Evolutionary conservation across 2,113 vertebrate species (phyloP), one percentile per base, ranked within the genome.

Genomic region (Eulacestoma nigropectus): DNA sequence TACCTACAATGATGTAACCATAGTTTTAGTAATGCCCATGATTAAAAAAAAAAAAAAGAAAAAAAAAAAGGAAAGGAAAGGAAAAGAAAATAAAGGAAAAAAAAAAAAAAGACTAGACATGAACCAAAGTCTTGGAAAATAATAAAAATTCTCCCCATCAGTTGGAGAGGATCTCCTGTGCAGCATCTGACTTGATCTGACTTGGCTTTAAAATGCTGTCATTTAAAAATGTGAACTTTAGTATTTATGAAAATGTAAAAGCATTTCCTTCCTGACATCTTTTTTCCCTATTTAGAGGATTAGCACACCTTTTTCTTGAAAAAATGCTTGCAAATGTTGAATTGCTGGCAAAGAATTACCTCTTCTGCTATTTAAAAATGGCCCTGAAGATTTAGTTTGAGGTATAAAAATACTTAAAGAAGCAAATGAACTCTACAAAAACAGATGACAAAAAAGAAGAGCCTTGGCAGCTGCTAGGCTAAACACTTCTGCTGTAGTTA

Each of bases 51-150:
- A n/a, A 49, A 60, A 13, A 37, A 56, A 19, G n/a, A n/a, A 32
- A 22, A 41, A 32, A 39, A 30, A 42, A 15, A 9, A 10, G 14
- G 10, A 4, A 32, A 30, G 14, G 6, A 13, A 6, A 15, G 2
- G 6, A n/a, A 29, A 23, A 4, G 1, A 47, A 33, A 9, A 1
- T 6, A 21, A 26, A 1, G 7, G 5, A 3, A 0, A 2, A 44
- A 18, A 32, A 32, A 37, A 12, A 33, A 1, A 14, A 47, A 41
- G 0, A 17, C 16, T 30, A 22, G 16, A 42, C 75, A 39, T 20
- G 1, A 70, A 49, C 11, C 17, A 13, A 59, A 72, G 30, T 18
- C 10, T 52, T 55, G 19, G 10, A 81, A 78, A 84, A 41, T 7
- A 72, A 37, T 37, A 32, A 47, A 62, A 47, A 15, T 11, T 15